A percentile compares a stretch with the other conserved stretches of the same genome.
Conservation (phyloP, 2,113 vertebrate species). For the Catharus minimus region DNA sequence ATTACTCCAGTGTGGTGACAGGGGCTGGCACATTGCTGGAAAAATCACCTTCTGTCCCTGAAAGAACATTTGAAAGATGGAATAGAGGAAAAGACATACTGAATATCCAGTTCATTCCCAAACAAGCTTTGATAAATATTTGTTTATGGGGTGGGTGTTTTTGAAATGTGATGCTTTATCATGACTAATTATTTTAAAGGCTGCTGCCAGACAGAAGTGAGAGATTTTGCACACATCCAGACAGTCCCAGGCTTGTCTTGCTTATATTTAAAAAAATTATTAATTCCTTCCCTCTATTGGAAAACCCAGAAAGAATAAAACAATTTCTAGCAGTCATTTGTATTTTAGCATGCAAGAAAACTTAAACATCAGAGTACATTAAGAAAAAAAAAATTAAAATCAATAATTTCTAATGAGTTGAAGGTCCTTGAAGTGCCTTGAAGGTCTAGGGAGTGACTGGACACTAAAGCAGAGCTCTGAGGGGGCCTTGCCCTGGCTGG, state of each 20-base stretch:
- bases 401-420: background rate
- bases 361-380: background rate
- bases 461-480: background rate
- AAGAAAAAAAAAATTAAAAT: background rate
- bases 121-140: background rate
- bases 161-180: background rate
- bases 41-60: background rate
- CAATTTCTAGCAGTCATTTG: background rate
- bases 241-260: background rate
- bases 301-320: background rate
- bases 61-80: background rate
- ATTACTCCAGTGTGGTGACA: background rate
- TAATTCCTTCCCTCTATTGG: background rate
- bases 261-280: background rate
- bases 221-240: background rate
- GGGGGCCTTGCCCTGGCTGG: background rate
- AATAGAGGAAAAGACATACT: background rate
- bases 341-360: background rate
- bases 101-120: background rate
- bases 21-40: background rate
- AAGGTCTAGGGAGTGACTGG: background rate
- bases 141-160: background rate
- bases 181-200: background rate
- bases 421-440: background rate
- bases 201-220: background rate